Evolutionary conservation across 2,113 vertebrate genomes (phyloP), one percentile per base, ranked within the genome.

Genomic region (Noturus placidus): DNA sequence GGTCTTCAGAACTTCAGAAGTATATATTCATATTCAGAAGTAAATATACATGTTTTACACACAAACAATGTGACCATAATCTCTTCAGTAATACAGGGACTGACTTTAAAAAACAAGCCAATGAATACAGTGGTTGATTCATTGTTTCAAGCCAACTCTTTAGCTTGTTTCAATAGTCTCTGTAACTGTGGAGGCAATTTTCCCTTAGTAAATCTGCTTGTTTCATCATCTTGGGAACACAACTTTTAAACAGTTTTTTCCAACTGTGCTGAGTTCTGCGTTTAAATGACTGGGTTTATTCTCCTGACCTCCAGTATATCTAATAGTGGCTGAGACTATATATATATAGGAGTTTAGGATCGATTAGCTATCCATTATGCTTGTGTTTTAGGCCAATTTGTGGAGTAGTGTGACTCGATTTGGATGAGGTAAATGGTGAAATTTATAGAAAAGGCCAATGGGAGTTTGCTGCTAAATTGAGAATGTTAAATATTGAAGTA

Each of bases 401-500:
- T 93, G 92, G 94, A 93, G 93, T 94, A 93, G 92, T 93, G 92
- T 83, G 90, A 92, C 88, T 91, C 90, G 82, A 92, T 92, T 90
- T 84, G 88, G 61, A 91, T 93, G 88, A 92, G 86, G 89, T 86
- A 33, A 86, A 85, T 87, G 81, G 67, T 42, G 27, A 9, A 69
- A 61, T 82, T 82, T 52, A 77, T 65, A 77, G 72, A 56, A 89
- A 88, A 59, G 80, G 88, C 65, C 61, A 56, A 86, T 65, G 57
- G 87, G 57, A 30, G 57, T 61, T 59, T 84, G 82, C 83, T 57
- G 90, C 91, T 90, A 92, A 95, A 94, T 92, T 42, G 92, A 92
- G 93, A 94, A 93, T 89, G 93, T 94, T 95, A 95, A 95, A 94
- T 94, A 95, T 94, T 94, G 91, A 93, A 94, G 93, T 89, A 92